Base-by-base conservation (phyloP, 2,797 vertebrate genomes). In the Cyprinodon diabolis region DNA sequence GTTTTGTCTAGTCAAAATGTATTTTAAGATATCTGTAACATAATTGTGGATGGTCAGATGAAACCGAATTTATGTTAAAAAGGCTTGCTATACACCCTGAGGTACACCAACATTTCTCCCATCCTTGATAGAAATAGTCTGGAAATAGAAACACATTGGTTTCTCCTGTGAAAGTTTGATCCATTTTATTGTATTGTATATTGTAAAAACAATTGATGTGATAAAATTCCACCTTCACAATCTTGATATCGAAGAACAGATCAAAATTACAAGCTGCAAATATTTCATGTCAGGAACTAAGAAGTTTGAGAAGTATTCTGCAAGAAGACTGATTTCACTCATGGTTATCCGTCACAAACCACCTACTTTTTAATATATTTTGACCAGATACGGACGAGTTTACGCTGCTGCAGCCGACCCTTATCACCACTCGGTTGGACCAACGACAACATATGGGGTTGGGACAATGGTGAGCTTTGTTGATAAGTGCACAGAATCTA, bases 391-490 rank as follows among this genome's bases (percentile, higher is more conserved):
- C 4, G 95, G 95, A 14, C 87, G 95, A 45, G 94, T 96, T 55
- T 96, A 95, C 37, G 6, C 95, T 45, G 82, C 95, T 62, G 77
- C 95, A 47, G 86, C 95, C 5, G 95, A 96, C 57, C 93, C 95
- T 25, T 96, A 96, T 65, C 95, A 96, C 84, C 95, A 95, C 83
- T 90, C 95, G 13, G 94, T 96, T 0, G 95, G 95, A 81, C 95
- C 95, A 62, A 92, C 95, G 1, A 83, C 95, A 0, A 92, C 95
- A 37, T 96, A 96, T 67, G 95, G 95, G 72, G 94, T 96, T 47
- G 94, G 95, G 43, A 96, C 95, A 25, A 93, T 96, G 95, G 95
- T 96, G 90, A 93, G 93, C 70, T n/a, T 15, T 65, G 52, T 72
- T 25, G 8, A 40, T 51, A 72, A 72, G 73, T 15, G 9, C 48